phyloP scores from a whole-genome alignment of 2,113 vertebrate genomes.

The Paralichthys olivaceus region DNA sequence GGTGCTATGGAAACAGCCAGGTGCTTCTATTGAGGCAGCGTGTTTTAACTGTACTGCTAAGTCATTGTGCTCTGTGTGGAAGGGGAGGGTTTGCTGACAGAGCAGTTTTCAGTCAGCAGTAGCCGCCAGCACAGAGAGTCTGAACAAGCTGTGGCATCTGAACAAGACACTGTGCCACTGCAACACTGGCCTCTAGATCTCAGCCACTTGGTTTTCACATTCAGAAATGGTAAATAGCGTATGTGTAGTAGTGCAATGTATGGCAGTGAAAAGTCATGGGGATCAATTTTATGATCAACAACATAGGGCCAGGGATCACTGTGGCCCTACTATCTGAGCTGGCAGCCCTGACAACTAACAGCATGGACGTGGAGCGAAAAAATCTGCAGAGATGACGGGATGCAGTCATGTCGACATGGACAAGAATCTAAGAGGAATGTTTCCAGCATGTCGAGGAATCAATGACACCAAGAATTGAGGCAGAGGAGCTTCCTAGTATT shows the following conservation, averaged over 20 bases:
- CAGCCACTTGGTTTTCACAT: background rate
- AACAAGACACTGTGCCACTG: slow-evolving; percentile 16
- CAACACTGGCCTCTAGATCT: background rate
- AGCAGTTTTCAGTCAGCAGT: slow-evolving; percentile 35
- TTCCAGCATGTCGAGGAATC: background rate
- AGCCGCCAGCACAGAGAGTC: slow-evolving; percentile 15
- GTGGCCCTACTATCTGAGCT: too few relatives aligned
- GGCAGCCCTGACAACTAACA: too few relatives aligned
- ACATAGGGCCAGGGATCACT: too few relatives aligned
- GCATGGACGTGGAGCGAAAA: background rate
- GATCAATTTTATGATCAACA: too few relatives aligned
- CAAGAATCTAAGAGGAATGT: background rate
- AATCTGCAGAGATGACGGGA: too few relatives aligned
- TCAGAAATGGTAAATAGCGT: background rate
- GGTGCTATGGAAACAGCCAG: slow-evolving; percentile 33
- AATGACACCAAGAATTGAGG: background rate
- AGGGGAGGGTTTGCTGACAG: slow-evolving; percentile 33
- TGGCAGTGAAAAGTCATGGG: too few relatives aligned
- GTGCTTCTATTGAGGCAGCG: slow-evolving; percentile 16
- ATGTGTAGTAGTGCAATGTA: too few relatives aligned
- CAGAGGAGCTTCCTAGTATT: too few relatives aligned
- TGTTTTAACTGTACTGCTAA: slow-evolving; percentile 39
- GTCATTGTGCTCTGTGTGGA: slow-evolving; percentile 46
- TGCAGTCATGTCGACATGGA: too few relatives aligned
- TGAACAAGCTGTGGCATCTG: slow-evolving; percentile 27